Base-by-base conservation (phyloP, 1,140 invertebrate species). In the Pteromalus puparum region DNA sequence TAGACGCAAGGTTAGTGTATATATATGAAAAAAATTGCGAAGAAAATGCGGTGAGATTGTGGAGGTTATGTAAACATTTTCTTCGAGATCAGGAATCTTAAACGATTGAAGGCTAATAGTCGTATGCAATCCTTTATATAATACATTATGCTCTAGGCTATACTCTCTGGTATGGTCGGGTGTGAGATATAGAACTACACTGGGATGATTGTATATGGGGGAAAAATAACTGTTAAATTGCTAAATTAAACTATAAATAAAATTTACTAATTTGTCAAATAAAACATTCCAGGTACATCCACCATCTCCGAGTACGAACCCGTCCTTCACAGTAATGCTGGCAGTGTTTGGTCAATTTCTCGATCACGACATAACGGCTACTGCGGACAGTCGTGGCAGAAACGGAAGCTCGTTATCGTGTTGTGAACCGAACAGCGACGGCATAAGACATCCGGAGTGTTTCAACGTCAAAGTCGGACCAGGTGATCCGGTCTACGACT, bases 261-360 rank as follows among this genome's bases (percentile, higher is more conserved):
- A n/a, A n/a, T n/a, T n/a, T n/a, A n/a, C n/a, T n/a, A n/a, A n/a
- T n/a, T n/a, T n/a, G n/a, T n/a, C n/a, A n/a, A 42, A 12, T 42
- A 42, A 6, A 42, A 42, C 7, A 42, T 42, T 42, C 38, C 94
- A 94, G 34, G 94, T 97, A 1, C 96, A 97, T 91, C 92, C 96
- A 10, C 95, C 96, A 0, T 94, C 94, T 80, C 96, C 96, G 85
- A 94, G 94, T 48, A 94, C 94, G 38, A 96, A 97, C 91, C 94
- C 95, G 0, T 93, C 95, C 48, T 97, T 97, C 88, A 96, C 96
- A 0, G 96, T 97, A 0, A 97, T 97, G 96, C 88, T 97, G 72
- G 96, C 96, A 0, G 96, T 97, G 13, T 99, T 98, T 95, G 98
- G 98, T 1, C 98, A 99, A 93, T 99, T 99, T 91, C 88, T 99